Evolutionary conservation across 2,888 invertebrate species (phyloP).

Genomic region (Rutpela maculata): DNA sequence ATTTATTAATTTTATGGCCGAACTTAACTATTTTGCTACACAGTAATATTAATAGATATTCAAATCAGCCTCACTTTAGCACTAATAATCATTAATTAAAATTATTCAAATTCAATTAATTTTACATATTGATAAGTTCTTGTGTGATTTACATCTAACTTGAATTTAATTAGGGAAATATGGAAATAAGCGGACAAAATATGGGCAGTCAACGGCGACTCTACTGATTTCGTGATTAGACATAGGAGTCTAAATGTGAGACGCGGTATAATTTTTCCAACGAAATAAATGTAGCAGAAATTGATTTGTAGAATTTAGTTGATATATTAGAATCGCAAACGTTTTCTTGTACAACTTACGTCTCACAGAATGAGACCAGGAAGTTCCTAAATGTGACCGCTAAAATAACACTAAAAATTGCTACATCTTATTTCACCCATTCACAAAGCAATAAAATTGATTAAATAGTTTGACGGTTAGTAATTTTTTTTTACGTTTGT

Average conservation of each 20-base stretch:
- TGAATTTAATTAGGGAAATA: conserved; percentile 32
- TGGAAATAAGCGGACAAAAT: conserved; percentile 4
- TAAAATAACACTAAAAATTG: no score
- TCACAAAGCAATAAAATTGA: no score
- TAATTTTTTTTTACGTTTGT: no score
- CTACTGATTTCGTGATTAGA: background rate
- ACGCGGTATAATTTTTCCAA: background rate
- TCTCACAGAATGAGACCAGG: no score
- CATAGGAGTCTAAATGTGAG: background rate
- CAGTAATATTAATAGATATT: conserved; percentile 42
- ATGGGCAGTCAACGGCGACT: conserved; percentile 10
- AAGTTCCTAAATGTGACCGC: no score
- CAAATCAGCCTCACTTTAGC: conserved; percentile 47
- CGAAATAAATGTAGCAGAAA: background rate
- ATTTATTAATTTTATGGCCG: conserved; percentile 33
- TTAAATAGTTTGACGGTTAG: no score
- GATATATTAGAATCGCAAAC: no score
- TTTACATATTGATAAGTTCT: conserved; percentile 37
- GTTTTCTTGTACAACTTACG: no score
- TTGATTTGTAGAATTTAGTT: background rate
- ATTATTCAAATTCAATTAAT: conserved; percentile 49
- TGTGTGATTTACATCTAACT: conserved; percentile 29
- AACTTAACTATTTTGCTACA: conserved; percentile 18
- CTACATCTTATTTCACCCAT: no score
- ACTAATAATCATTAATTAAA: conserved; percentile 47